Conservation (phyloP, 2,888 invertebrate genomes). For the Incurvaria masculella region DNA sequence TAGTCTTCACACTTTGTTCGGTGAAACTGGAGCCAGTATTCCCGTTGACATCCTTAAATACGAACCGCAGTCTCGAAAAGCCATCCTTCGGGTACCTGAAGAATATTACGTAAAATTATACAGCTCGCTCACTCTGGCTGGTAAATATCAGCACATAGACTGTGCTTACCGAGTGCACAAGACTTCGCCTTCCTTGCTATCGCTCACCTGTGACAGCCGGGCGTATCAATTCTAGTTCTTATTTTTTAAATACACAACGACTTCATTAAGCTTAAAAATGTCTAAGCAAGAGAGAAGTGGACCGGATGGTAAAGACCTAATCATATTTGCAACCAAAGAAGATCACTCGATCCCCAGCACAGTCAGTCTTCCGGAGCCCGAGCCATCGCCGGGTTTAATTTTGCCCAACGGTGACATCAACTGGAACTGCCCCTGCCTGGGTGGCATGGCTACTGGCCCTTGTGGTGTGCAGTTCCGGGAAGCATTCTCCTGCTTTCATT, state of each 20-base stretch:
- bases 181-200: conserved; percentile 39
- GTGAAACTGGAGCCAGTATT: conserved; percentile 52
- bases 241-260: not conserved
- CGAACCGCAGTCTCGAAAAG: conserved; percentile 35
- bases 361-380: conserved; percentile 66
- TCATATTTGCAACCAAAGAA: conserved; percentile 78
- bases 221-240: not conserved
- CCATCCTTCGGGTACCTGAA: conserved; percentile 54
- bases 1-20: conserved; percentile 52
- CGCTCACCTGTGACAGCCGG: not conserved
- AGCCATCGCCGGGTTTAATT: conserved; percentile 77
- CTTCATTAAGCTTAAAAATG: not conserved
- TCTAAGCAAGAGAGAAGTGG: conserved; percentile 20
- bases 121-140: conserved; percentile 54
- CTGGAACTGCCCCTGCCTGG: conserved; percentile 96
- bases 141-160: conserved; percentile 34
- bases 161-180: conserved; percentile 55
- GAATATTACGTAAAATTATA: conserved; percentile 54
- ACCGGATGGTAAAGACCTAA: conserved; percentile 69
- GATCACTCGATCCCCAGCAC: conserved; percentile 73
- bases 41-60: conserved; percentile 59
- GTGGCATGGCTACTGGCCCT: conserved; percentile 97
- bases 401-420: conserved; percentile 86
- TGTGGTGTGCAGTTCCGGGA: conserved; percentile 92
- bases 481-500: conserved; percentile 94